Evolutionary conservation across 2,888 invertebrate genomes (phyloP), one percentile per base, ranked within the genome.

Genomic region (Tenthredo scrophulariae): DNA sequence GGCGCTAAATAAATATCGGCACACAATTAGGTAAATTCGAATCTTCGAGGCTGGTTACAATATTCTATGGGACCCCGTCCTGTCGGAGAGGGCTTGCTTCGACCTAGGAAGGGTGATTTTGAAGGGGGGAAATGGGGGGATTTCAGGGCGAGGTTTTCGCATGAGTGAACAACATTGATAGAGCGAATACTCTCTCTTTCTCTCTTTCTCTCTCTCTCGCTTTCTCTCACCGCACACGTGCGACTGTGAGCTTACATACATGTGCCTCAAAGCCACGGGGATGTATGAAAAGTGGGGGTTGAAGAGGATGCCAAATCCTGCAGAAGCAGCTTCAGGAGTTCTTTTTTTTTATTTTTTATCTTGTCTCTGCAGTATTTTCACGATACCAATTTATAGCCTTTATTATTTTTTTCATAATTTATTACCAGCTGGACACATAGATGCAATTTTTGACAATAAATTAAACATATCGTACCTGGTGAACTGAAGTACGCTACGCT

Each of bases 401-500:
- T 29, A 15, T 29, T 50, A 7, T 54, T 54, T 54, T 46, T 54
- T 50, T 18, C 4, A 54, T 50, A 50, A 50, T 50, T 50, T 6
- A 50, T 50, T 50, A 50, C 0, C 50, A 50, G 50, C 50, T 50
- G 18, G 1, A 50, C 1, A 50, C 18, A 9, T 10, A 2, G 62
- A 62, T 62, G 26, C 26, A 62, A 18, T 50, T 50, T 50, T 50
- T 46, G 0, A 50, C 18, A 50, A n/a, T 50, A 6, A 18, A 18
- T 50, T n/a, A n/a, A 18, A 50, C 29, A 65, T 67, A 29, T 29
- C 93, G 94, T 93, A 96, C 97, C 96, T 92, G 96, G 94, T 67
- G 95, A 93, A 43, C 94, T 93, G 88, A 94, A 95, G 90, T 95
- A 96, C 54, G 95, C 88, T 13, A 95, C 91, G 18, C 96, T 94